Evolutionary conservation across 2,888 invertebrate genomes (phyloP).

Genomic region (Amitus sp.): DNA sequence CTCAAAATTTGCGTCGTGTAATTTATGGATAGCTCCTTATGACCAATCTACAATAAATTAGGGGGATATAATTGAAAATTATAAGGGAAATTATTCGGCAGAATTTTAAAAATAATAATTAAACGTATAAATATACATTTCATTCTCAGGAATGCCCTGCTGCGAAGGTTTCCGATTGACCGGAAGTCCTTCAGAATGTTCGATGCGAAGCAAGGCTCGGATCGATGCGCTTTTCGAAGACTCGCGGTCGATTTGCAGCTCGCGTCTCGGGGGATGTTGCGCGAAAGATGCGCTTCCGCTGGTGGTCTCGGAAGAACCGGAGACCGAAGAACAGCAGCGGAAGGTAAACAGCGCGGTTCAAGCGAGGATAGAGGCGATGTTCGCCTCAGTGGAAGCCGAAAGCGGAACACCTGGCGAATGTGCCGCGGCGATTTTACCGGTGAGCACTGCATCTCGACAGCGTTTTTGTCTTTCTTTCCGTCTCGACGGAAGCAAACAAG

Average conservation of each 20-base stretch:
- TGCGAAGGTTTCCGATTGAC: slow-evolving; percentile 59
- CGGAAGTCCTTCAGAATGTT: slow-evolving; percentile 60
- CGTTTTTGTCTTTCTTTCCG: neutral
- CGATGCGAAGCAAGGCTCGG: slow-evolving; percentile 61
- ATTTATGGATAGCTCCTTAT: too few relatives aligned
- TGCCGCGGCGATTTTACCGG: slow-evolving; percentile 59
- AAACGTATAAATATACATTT: neutral
- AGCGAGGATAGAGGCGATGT: slow-evolving; percentile 88
- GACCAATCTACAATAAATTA: too few relatives aligned
- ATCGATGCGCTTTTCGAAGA: slow-evolving; percentile 89
- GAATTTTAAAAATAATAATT: too few relatives aligned
- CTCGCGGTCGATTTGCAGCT: slow-evolving; percentile 69
- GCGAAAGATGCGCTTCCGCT: slow-evolving; percentile 22
- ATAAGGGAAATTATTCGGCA: too few relatives aligned
- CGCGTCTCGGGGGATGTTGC: slow-evolving; percentile 54
- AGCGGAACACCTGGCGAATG: slow-evolving; percentile 58
- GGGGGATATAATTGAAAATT: too few relatives aligned
- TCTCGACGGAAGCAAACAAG: slow-evolving; percentile 7
- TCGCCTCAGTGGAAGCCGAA: slow-evolving; percentile 67
- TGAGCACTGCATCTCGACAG: slow-evolving; percentile 32
- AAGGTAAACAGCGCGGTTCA: slow-evolving; percentile 79
- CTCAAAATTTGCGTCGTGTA: too few relatives aligned
- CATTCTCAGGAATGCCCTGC: slow-evolving; percentile 45
- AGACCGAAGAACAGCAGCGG: slow-evolving; percentile 54
- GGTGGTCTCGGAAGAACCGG: slow-evolving; percentile 26